These are phyloP conservation scores for Tuberolachnus salignus DNA, from an alignment of 2,888 invertebrate species.

Conservation along the genomic window DNA sequence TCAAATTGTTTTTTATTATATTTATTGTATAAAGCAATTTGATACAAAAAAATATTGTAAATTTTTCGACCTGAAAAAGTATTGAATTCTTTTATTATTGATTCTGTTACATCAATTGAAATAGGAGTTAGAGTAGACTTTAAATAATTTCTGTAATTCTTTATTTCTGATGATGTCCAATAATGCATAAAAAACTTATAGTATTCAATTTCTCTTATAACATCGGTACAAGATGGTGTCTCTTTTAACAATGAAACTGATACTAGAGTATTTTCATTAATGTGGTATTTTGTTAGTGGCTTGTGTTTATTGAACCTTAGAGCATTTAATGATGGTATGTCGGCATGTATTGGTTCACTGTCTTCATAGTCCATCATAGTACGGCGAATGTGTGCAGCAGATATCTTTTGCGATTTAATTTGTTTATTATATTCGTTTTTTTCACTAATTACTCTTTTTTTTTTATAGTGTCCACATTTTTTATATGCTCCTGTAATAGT, in stretches of 20 bases:
- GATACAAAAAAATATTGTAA: constrained; percentile 4
- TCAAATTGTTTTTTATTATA: constrained; percentile 1
- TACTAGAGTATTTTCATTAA: constrained; percentile 26
- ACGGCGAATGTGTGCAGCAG: neutral
- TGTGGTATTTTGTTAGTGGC: neutral
- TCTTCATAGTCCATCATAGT: constrained; percentile 15
- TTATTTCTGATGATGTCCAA: constrained; percentile 16
- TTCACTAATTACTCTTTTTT: neutral
- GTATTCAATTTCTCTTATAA: constrained; percentile 17
- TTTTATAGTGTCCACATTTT: neutral
- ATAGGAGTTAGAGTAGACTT: neutral
- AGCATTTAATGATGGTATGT: constrained; percentile 13
- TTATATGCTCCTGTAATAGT: neutral
- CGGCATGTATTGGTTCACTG: constrained; percentile 6
- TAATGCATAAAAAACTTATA: constrained; percentile 28
- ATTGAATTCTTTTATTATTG: neutral
- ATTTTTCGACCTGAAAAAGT: neutral
- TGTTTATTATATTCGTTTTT: neutral
- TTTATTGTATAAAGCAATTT: constrained; percentile 12
- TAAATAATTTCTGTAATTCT: constrained; percentile 6
- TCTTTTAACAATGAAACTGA: constrained; percentile 2
- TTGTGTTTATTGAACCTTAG: neutral
- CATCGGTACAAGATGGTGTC: constrained; percentile 11
- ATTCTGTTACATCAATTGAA: constrained; percentile 18
- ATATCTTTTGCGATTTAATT: neutral